These are phyloP conservation scores for Beroe forskalii DNA, from an alignment of 37 sponge, comb jelly and placozoan genomes.

Conservation along the genomic window DNA sequence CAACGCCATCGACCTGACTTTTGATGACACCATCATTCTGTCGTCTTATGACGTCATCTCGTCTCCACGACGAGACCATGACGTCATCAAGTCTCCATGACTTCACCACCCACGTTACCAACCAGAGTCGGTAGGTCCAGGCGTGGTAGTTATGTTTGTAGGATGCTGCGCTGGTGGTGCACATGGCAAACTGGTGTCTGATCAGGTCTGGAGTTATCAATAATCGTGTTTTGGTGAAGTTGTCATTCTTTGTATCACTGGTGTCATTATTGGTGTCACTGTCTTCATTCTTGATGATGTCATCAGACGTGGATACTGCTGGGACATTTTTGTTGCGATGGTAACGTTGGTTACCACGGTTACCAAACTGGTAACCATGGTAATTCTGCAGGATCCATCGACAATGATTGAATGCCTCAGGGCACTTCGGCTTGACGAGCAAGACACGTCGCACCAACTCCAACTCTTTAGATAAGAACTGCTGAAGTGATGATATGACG, in stretches of 20 bases:
- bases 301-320: too few species aligned
- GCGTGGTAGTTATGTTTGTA: constrained; percentile 40
- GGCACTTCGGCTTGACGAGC: constrained; percentile 1
- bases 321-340: too few species aligned
- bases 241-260: too few species aligned
- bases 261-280: too few species aligned
- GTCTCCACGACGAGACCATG: too few species aligned
- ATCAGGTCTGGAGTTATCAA: not conserved
- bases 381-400: constrained; percentile 7
- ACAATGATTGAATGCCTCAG: constrained; percentile 38
- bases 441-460: not conserved
- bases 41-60: too few species aligned
- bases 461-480: not conserved
- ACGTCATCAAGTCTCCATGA: too few species aligned
- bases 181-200: not conserved
- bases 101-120: not conserved
- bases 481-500: not conserved
- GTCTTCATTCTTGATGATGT: too few species aligned
- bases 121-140: constrained; percentile 25
- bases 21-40: not conserved
- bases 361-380: not conserved
- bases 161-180: not conserved
- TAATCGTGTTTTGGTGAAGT: too few species aligned
- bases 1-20: not conserved
- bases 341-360: too few species aligned